Percentiles rank a stretch among this genome's conserved stretches.
Conservation (phyloP, 2,888 invertebrate species). For the Sarcophaga caerulescens region DNA sequence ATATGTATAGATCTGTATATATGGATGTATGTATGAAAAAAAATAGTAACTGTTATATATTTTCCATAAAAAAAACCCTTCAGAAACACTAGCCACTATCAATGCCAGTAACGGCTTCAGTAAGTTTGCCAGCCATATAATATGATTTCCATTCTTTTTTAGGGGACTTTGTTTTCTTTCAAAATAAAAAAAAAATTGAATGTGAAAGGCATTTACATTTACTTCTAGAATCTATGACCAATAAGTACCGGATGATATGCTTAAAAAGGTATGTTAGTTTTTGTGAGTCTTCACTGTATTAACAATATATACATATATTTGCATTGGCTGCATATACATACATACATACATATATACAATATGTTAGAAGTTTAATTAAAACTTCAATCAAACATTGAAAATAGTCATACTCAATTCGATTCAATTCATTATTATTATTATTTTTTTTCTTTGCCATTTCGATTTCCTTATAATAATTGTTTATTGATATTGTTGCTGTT, state of each 20-base stretch:
- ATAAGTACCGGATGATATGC: too few species aligned
- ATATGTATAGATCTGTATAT: not conserved
- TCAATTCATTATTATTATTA: not conserved
- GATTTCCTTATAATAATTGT: not conserved
- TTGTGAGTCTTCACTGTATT: not conserved
- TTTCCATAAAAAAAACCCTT: slow-evolving; percentile 16
- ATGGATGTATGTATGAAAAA: not conserved
- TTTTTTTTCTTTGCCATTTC: not conserved
- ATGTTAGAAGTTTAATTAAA: slow-evolving; percentile 75
- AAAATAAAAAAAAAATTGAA: not conserved
- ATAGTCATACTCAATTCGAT: not conserved
- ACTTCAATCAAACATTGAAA: slow-evolving; percentile 73
- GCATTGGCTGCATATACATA: not conserved
- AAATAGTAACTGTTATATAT: not conserved
- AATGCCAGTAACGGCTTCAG: slow-evolving; percentile 1
- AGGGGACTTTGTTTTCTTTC: not conserved
- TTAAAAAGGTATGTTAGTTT: not conserved
- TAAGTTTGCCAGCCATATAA: not conserved
- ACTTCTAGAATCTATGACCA: too few species aligned
- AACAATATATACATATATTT: slow-evolving; percentile 12
- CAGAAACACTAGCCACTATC: slow-evolving; percentile 36
- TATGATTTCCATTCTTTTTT: slow-evolving; percentile 56
- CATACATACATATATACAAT: not conserved
- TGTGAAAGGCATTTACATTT: too few species aligned
- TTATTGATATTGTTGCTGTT: not conserved